Evolutionary conservation across 2,113 vertebrate species (phyloP).

Genomic region (Xiphorhynchus elegans): DNA sequence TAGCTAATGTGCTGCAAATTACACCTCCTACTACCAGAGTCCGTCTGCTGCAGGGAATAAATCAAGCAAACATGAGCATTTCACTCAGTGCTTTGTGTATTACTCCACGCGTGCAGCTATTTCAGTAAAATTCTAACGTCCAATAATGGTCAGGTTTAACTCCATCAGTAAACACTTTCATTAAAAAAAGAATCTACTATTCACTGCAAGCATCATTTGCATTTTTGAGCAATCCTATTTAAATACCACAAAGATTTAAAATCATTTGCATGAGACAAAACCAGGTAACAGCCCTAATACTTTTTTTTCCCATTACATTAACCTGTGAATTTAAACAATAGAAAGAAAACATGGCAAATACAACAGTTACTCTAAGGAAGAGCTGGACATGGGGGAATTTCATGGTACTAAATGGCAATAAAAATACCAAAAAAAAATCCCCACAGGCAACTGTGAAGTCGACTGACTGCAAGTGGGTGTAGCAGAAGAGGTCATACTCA

Average conservation of each 20-base stretch:
- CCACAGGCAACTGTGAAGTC: not conserved
- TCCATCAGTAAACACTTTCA: not conserved
- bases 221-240: not conserved
- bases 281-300: not conserved
- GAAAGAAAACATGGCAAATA: not conserved
- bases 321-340: not conserved
- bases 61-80: constrained; percentile 19
- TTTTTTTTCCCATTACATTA: not conserved
- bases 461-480: not conserved
- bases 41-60: constrained; percentile 51
- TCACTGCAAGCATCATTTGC: not conserved
- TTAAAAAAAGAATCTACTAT: not conserved
- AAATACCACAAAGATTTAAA: not conserved
- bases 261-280: not conserved
- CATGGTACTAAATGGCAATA: not conserved
- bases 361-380: not conserved
- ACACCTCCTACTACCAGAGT: constrained; percentile 63
- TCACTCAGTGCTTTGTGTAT: not conserved
- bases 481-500: not conserved
- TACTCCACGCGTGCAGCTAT: constrained; percentile 7
- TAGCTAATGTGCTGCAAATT: constrained; percentile 68
- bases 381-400: not conserved
- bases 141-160: not conserved
- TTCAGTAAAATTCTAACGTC: not conserved
- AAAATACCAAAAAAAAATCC: not conserved